Base-by-base conservation (phyloP, 2,888 invertebrate species). In the Caenorhabditis sp. region DNA sequence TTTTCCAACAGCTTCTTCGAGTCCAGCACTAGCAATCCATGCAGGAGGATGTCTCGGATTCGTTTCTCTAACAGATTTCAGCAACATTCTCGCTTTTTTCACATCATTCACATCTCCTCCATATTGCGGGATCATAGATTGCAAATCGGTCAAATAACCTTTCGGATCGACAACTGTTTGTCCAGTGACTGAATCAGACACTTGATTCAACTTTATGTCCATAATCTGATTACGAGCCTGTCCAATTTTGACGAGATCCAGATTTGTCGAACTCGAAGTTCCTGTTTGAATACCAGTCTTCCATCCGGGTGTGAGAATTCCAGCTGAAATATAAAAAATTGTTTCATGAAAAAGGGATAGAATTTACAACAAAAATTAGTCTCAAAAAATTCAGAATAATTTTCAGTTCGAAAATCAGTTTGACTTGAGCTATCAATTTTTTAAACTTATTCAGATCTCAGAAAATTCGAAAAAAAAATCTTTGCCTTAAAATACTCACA, bases 111-210 rank as follows among this genome's bases (percentile, higher is more conserved):
- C 83, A 67, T 88, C 97, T 1, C 97, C 97, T 0, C 97, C 97
- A 87, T 97, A 95, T 0, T 95, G 94, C 0, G 99, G 99, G 85
- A 99, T 94, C 97, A 99, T 99, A 25, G 96, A 96, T 88, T 99
- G 97, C 59, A 99, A 90, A 89, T 99, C 99, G 0, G 99, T 99
- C n/a, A 99, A 91, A 88, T 99, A 99, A 1, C 99, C 99, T 89
- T 99, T 99, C 0, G 99, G 99, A 90, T 99, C 99, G 0, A 99
- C 97, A 0, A 99, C 97, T 0, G 99, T 99, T 90, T 99, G 99
- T 0, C 99, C 99, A 1, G 94, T 94, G 0, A 99, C 97, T 0
- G 97, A 97, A 89, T 99, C 99, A 0, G 99, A 87, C 14, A 87
- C 85, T 91, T 97, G 96, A 0, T 94, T 96, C 36, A 99, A 89